Conservation (phyloP, 1,140 invertebrate species). For the Anastrepha ludens region DNA sequence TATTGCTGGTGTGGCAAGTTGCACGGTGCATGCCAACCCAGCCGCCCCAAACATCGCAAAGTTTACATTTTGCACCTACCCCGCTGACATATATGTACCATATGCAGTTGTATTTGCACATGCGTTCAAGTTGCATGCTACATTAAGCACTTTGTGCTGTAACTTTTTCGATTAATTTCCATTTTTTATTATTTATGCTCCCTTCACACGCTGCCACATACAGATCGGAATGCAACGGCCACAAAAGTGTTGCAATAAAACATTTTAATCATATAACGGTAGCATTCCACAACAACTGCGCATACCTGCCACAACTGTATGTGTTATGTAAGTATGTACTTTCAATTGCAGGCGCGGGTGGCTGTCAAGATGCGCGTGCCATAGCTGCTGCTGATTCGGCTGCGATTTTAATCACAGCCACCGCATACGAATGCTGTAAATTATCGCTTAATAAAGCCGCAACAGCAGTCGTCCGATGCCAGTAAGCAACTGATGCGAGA, state of each 20-base stretch:
- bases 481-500: neutral
- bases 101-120: neutral
- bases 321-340: neutral
- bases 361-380: neutral
- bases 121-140: neutral
- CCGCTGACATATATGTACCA: neutral
- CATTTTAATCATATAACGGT: constrained; percentile 44
- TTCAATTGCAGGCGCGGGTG: neutral
- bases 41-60: neutral
- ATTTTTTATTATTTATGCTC: neutral
- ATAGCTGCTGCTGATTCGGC: constrained; percentile 1
- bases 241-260: constrained; percentile 24
- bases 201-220: neutral
- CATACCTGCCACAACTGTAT: neutral
- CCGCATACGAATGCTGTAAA: constrained; percentile 48
- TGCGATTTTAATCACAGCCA: constrained; percentile 48
- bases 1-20: neutral
- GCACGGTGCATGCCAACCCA: neutral
- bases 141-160: neutral
- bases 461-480: neutral
- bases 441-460: constrained; percentile 53
- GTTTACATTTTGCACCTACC: neutral
- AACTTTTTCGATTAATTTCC: constrained; percentile 14
- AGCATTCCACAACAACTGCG: neutral
- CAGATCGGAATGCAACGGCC: neutral